A percentile compares a stretch with the other conserved stretches of the same genome.
Conservation (phyloP, 1,140 invertebrate species). For the Arion vulgaris region DNA sequence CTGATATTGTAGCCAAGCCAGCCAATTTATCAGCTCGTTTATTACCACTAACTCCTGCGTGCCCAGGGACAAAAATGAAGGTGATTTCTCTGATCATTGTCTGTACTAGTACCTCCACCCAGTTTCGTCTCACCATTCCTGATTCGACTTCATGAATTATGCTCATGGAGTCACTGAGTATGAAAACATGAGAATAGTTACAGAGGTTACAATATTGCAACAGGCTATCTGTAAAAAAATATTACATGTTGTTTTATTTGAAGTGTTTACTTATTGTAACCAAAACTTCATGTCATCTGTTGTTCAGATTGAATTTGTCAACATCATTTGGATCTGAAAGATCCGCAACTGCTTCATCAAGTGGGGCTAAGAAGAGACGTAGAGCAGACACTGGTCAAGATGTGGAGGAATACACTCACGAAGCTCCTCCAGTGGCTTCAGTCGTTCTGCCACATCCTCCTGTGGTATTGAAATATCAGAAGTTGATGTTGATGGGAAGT, state of each 20-base stretch:
- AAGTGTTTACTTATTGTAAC: neutral
- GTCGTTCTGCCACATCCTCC: slow-evolving; percentile 81
- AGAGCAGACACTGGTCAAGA: slow-evolving; percentile 52
- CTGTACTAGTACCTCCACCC: too few species aligned
- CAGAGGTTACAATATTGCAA: too few species aligned
- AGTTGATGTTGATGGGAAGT: slow-evolving; percentile 89
- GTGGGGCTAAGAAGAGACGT: slow-evolving; percentile 74
- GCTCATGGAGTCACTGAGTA: too few species aligned
- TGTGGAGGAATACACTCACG: slow-evolving; percentile 51
- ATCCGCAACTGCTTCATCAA: slow-evolving; percentile 2
- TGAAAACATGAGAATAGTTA: too few species aligned
- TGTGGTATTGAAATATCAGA: slow-evolving; percentile 92
- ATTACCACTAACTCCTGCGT: too few species aligned
- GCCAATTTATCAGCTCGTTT: too few species aligned
- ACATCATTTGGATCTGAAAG: slow-evolving; percentile 33
- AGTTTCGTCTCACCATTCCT: too few species aligned
- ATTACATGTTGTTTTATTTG: neutral
- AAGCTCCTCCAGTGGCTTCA: slow-evolving; percentile 78
- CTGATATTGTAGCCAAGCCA: too few species aligned
- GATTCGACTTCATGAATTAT: too few species aligned
- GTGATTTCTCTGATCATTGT: too few species aligned
- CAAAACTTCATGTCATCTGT: neutral
- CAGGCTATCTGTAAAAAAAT: too few species aligned
- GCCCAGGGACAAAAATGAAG: too few species aligned
- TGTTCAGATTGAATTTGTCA: slow-evolving; percentile 78